A percentile compares a stretch with the other conserved stretches of the same genome.
phyloP scores from a whole-genome alignment of 2,113 vertebrate genomes.

The Sander vitreus region DNA sequence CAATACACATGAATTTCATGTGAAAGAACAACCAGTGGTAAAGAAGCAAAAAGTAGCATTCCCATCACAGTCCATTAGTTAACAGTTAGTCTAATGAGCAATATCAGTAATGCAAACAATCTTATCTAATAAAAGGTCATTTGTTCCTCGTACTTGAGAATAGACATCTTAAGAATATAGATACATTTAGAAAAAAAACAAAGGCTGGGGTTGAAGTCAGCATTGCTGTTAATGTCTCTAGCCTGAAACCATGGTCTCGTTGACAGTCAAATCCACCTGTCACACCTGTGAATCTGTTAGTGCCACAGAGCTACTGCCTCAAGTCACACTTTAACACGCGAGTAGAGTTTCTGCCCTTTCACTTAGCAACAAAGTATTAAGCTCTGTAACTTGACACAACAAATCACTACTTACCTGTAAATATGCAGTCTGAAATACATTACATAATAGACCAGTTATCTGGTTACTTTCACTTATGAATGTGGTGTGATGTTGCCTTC shows the following conservation, averaged over 20 bases:
- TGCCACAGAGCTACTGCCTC: slow-evolving; percentile 9
- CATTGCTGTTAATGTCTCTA: slow-evolving; percentile 12
- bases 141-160: neutral
- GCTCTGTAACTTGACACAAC: neutral
- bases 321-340: slow-evolving; percentile 38
- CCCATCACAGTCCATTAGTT: neutral
- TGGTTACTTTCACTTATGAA: neutral
- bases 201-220: neutral
- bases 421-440: neutral
- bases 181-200: accelerated
- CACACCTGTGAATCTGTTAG: slow-evolving; percentile 59
- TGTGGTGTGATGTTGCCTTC: neutral
- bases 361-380: neutral
- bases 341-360: slow-evolving; percentile 1
- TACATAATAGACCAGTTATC: neutral
- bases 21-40: neutral
- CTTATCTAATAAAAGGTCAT: neutral
- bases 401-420: neutral
- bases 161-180: neutral
- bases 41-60: neutral
- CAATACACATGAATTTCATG: neutral
- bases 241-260: slow-evolving; percentile 31
- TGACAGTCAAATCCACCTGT: slow-evolving; percentile 53
- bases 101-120: neutral
- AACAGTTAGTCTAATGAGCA: neutral